These are phyloP conservation scores for Xenopus laevis DNA, from an alignment of 2,113 vertebrate species.

Conservation along the genomic window DNA sequence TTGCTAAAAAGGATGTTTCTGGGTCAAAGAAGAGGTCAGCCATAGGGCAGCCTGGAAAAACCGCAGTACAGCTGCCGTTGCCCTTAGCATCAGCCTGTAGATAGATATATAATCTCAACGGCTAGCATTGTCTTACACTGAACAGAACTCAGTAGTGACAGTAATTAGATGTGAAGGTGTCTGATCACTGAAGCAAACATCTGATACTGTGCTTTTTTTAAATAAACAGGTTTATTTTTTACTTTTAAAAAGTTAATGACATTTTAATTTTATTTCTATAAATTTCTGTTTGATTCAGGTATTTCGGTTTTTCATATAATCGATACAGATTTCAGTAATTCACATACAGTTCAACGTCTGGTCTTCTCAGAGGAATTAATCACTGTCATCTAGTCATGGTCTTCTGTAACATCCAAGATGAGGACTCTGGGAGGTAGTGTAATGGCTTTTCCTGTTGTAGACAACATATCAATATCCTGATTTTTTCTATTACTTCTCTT, in stretches of 20 bases:
- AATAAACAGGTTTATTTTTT: too few relatives aligned
- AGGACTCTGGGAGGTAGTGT: slow-evolving; percentile 2
- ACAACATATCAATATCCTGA: too few relatives aligned
- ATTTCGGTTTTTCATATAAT: too few relatives aligned
- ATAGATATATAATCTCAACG: slow-evolving; percentile 16
- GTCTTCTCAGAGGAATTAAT: slow-evolving; percentile 27
- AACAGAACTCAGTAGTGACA: background rate
- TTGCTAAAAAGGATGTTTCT: slow-evolving; percentile 33
- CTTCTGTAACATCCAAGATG: slow-evolving; percentile 20
- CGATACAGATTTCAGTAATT: too few relatives aligned
- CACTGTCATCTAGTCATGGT: slow-evolving; percentile 24
- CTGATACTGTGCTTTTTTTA: background rate
- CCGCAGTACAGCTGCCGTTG: slow-evolving; percentile 27
- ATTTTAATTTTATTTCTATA: too few relatives aligned
- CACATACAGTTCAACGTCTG: background rate
- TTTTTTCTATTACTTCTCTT: too few relatives aligned
- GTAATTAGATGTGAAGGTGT: background rate
- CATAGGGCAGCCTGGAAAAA: slow-evolving; percentile 27
- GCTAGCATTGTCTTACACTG: slow-evolving; percentile 17
- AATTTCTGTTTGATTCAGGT: too few relatives aligned
- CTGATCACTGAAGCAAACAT: slow-evolving; percentile 5
- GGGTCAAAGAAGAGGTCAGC: slow-evolving; percentile 34
- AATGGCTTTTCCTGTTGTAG: too few relatives aligned
- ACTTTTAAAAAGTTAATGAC: too few relatives aligned
- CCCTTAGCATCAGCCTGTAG: slow-evolving; percentile 6